Conservation (phyloP, 1,140 invertebrate genomes). For the Augochlora pura region DNA sequence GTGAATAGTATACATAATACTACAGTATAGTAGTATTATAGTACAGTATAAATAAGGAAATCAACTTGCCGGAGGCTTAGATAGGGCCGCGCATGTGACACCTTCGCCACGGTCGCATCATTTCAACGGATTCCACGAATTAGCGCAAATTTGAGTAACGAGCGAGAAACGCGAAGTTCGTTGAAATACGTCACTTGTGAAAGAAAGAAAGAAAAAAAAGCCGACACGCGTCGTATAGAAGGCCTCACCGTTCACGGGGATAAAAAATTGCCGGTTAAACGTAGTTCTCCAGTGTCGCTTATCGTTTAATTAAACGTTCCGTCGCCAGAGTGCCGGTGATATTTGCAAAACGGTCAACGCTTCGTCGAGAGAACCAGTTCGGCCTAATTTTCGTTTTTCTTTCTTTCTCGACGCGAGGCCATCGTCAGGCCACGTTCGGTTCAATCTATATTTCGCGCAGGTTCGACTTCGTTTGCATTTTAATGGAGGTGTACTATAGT, state of each 20-base stretch:
- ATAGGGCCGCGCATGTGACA: not conserved
- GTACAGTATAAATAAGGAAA: not conserved
- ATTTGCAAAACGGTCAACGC: not conserved
- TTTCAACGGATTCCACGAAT: conserved; percentile 4
- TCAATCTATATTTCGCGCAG: not conserved
- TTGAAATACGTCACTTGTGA: not conserved
- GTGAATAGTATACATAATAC: no score
- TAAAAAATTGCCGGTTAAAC: no score
- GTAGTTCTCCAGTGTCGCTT: not conserved
- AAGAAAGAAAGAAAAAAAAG: not conserved
- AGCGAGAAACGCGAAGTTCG: not conserved
- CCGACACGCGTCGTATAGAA: no score
- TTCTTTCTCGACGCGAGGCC: not conserved
- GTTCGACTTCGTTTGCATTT: not conserved
- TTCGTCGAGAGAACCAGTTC: not conserved
- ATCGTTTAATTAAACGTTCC: not conserved
- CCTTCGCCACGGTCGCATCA: not conserved
- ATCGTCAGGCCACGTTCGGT: not conserved
- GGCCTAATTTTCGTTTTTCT: not conserved
- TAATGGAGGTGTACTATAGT: not conserved
- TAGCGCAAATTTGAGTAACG: not conserved
- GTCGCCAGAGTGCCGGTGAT: not conserved
- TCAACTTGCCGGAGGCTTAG: not conserved
- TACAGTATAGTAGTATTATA: no score
- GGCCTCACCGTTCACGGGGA: no score